phyloP scores from a whole-genome alignment of 2,113 vertebrate genomes.

The Lamprotornis superbus region DNA sequence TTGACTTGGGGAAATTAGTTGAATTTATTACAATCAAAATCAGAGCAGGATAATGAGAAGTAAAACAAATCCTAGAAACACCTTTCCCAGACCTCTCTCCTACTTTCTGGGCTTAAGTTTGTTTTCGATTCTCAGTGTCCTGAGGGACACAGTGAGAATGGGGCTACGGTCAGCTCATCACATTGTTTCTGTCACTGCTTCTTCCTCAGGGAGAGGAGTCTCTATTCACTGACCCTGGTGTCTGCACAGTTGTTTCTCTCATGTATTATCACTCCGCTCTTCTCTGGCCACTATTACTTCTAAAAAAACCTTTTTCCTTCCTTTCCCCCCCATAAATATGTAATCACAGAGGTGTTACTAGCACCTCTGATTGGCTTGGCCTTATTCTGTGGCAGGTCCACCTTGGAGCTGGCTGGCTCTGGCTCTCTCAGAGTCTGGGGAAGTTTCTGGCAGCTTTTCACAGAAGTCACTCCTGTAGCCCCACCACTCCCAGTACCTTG shows the following conservation, averaged over 20 bases:
- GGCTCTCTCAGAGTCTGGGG: background rate
- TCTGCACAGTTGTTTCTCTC: background rate
- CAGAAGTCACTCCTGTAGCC: background rate
- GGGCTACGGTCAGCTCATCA: background rate
- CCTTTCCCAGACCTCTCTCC: background rate
- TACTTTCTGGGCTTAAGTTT: background rate
- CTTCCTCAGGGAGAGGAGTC: background rate
- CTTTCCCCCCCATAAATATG: rapidly evolving
- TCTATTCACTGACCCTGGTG: background rate
- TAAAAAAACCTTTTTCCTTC: background rate
- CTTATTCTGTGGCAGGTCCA: background rate
- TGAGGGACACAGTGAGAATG: background rate
- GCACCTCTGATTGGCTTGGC: background rate
- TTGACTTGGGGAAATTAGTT: background rate
- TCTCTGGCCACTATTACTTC: background rate
- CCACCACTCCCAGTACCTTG: background rate
- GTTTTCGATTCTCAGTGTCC: background rate
- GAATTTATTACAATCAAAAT: background rate
- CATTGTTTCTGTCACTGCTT: background rate
- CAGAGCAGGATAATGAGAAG: background rate
- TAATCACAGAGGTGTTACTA: background rate
- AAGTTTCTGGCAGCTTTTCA: background rate
- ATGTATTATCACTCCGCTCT: background rate
- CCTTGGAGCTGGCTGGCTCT: background rate
- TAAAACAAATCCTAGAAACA: background rate